A percentile compares a stretch with the other conserved stretches of the same genome.
phyloP scores from a whole-genome alignment of 2,888 invertebrate genomes.

The Troilus luridus region DNA sequence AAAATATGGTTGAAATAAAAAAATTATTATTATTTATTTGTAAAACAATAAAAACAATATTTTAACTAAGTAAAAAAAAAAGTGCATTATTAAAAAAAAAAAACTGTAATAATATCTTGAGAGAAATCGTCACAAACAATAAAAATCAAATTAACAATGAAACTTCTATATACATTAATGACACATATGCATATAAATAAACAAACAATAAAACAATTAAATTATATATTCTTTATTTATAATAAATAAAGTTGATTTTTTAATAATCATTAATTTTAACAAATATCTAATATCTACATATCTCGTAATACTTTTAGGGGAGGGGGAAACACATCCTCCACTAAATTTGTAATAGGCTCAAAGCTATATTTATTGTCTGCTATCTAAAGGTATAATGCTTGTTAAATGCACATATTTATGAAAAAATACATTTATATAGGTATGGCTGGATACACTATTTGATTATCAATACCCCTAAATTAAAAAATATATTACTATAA shows the following conservation, averaged over 20 bases:
- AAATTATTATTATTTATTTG: not conserved
- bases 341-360: not conserved
- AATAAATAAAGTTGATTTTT: not conserved
- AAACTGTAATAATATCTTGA: not conserved
- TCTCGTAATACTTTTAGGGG: not conserved
- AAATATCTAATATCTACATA: not conserved
- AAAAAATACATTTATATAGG: too few species aligned
- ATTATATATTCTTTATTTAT: not conserved
- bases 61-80: not conserved
- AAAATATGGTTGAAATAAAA: not conserved
- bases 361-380: not conserved
- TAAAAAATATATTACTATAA: not conserved
- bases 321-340: not conserved
- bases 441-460: not conserved
- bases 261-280: too few species aligned
- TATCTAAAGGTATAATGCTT: not conserved
- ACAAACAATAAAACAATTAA: not conserved
- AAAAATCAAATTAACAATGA: not conserved
- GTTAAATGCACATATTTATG: too few species aligned
- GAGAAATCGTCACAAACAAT: not conserved
- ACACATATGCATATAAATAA: not conserved
- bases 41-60: not conserved
- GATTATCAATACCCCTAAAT: not conserved
- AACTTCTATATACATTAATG: not conserved
- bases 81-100: not conserved